Evolutionary conservation across 2,888 invertebrate genomes (phyloP).

Genomic region (Megastigmus dorsalis): DNA sequence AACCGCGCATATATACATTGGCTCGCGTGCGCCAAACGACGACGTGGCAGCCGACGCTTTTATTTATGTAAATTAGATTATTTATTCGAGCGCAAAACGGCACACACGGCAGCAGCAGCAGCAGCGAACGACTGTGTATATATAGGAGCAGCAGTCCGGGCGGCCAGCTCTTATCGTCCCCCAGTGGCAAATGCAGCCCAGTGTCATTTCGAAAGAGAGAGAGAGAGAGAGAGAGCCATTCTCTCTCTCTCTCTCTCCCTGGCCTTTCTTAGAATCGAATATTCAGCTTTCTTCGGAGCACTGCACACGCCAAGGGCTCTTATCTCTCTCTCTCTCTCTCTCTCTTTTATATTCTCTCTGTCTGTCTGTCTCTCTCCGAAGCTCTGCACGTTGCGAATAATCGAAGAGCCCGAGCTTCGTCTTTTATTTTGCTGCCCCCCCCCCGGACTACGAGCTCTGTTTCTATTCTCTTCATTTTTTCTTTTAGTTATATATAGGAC

Average conservation of each 20-base stretch:
- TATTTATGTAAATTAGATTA: conserved; percentile 56
- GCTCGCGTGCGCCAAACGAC: conserved; percentile 39
- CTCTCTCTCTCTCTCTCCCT: conserved; percentile 23
- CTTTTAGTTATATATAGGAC: no score
- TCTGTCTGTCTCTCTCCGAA: conserved; percentile 13
- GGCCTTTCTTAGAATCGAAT: conserved; percentile 54
- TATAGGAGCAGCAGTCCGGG: no score
- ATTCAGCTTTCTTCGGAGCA: conserved; percentile 29
- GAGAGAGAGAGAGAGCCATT: no score
- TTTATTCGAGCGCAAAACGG: conserved; percentile 52
- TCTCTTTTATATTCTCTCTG: no score
- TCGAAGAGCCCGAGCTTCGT: no score
- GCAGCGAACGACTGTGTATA: no score
- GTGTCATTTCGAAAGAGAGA: conserved; percentile 52
- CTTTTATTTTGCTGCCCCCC: no score
- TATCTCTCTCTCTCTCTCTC: conserved; percentile 31
- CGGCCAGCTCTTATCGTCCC: conserved; percentile 29
- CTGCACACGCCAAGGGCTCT: conserved; percentile 25
- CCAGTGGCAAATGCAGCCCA: conserved; percentile 32
- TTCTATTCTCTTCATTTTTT: no score
- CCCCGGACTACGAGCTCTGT: no score
- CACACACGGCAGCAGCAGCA: conserved; percentile 33
- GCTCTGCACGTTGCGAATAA: conserved; percentile 25
- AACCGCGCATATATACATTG: not conserved
- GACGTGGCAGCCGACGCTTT: conserved; percentile 32